Evolutionary conservation across 2,797 vertebrate species (phyloP).

Genomic region (Pipistrellus pipistrellus): DNA sequence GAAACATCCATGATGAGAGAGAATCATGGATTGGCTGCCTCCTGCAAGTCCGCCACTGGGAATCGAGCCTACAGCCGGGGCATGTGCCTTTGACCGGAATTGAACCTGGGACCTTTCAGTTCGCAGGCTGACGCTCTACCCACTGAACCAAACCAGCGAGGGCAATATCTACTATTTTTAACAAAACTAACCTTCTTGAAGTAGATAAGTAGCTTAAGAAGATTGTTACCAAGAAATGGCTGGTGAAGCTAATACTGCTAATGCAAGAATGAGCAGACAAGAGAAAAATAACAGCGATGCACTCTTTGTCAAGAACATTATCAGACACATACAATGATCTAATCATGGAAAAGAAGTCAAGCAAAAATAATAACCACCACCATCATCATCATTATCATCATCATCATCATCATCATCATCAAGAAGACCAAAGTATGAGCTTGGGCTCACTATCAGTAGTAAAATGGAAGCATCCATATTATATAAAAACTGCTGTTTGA

Average conservation of each 20-base stretch:
- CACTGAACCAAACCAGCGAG: too few species aligned
- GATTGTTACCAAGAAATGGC: constrained; percentile 50
- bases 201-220: constrained; percentile 41
- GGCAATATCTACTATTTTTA: constrained; percentile 26
- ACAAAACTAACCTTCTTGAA: background rate
- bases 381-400: background rate
- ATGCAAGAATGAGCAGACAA: background rate
- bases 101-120: too few species aligned
- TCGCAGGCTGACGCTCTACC: too few species aligned
- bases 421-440: background rate
- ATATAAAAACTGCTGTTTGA: too few species aligned
- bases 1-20: too few species aligned
- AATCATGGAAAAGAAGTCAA: background rate
- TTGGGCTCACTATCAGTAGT: background rate
- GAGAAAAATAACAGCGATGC: background rate
- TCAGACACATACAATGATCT: background rate
- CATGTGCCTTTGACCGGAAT: too few species aligned
- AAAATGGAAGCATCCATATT: background rate
- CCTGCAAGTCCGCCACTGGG: too few species aligned
- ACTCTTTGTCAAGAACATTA: background rate
- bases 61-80: too few species aligned
- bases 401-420: background rate
- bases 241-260: background rate
- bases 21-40: too few species aligned
- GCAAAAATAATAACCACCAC: background rate